Conservation (phyloP, 2,888 invertebrate species). For the Aplocera efformata region DNA sequence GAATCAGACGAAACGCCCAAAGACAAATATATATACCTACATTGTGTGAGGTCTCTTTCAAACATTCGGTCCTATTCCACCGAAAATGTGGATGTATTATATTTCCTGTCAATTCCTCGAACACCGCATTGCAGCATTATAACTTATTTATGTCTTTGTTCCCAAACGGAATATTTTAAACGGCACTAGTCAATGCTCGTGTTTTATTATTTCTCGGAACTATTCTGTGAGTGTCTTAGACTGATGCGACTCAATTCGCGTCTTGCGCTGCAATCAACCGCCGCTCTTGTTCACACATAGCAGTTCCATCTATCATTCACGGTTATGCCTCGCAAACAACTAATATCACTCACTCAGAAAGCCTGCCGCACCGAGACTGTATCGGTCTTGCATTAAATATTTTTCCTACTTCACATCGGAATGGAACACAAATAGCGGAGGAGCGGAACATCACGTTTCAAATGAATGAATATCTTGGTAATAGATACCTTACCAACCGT, state of each 20-base stretch:
- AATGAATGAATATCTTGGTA: constrained; percentile 30
- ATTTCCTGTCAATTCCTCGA: constrained; percentile 59
- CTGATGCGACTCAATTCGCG: constrained; percentile 40
- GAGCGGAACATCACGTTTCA: constrained; percentile 31
- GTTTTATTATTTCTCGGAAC: constrained; percentile 43
- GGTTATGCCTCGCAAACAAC: constrained; percentile 30
- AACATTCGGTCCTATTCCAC: background rate
- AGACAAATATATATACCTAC: background rate
- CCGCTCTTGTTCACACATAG: constrained; percentile 26
- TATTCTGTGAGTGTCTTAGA: constrained; percentile 33
- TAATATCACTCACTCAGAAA: constrained; percentile 24
- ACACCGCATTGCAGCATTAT: constrained; percentile 71
- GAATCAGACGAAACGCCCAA: too few relatives aligned
- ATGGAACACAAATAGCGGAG: constrained; percentile 37
- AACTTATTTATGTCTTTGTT: constrained; percentile 70
- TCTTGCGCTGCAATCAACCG: constrained; percentile 29
- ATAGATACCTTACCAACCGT: constrained; percentile 5
- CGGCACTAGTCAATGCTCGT: constrained; percentile 38
- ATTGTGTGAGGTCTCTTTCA: background rate
- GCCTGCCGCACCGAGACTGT: constrained; percentile 7
- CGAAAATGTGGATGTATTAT: constrained; percentile 19
- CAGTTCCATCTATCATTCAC: constrained; percentile 39
- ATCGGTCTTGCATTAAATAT: constrained; percentile 32
- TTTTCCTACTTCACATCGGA: constrained; percentile 29
- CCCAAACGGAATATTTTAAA: constrained; percentile 51